Base-by-base conservation (phyloP, 2,797 vertebrate species). In the Eutrigla gurnardus region DNA sequence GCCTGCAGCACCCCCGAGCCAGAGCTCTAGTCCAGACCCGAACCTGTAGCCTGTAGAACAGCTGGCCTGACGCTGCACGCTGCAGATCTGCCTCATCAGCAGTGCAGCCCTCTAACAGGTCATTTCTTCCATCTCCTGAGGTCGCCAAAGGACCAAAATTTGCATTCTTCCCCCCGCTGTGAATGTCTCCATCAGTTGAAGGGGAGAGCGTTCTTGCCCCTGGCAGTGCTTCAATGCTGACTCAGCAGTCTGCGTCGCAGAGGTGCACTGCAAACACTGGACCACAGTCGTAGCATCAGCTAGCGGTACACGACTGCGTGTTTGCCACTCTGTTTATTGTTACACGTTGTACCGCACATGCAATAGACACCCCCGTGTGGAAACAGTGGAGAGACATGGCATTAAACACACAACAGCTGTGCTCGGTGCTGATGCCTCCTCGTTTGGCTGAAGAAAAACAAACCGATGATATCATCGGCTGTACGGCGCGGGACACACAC, bases 51-150 rank as follows among this genome's bases (percentile, higher is more conserved):
- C 77, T 75, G 82, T 71, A 79, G 67, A 88, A 77, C 83, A 84
- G 80, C 81, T 87, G 88, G 66, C 70, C 49, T 62, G 85, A 82
- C 72, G 67, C 82, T 73, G 82, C 75, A 69, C 52, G 39, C 7
- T 17, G 65, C 76, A 89, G 85, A 92, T 86, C 77, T 61, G 88
- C 84, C 74, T 87, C 88, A 89, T 91, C 86, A 86, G 86, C 88
- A 83, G 55, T 15, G 52, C 80, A 70, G 70, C 71, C 25, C 71
- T 82, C 62, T 55, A 74, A 75, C 86, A 78, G 75, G 86, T 84
- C 79, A 59, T 73, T 79, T 86, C 74, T 81, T 83, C 77, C 63
- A 75, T 70, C 73, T 75, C 57, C 77, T 18, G 75, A 81, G 83
- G 84, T 89, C 58, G 36, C 61, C 64, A 58, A 67, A 84, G 77